Base-by-base conservation (phyloP, 2,113 vertebrate genomes). In the Euleptes europaea region DNA sequence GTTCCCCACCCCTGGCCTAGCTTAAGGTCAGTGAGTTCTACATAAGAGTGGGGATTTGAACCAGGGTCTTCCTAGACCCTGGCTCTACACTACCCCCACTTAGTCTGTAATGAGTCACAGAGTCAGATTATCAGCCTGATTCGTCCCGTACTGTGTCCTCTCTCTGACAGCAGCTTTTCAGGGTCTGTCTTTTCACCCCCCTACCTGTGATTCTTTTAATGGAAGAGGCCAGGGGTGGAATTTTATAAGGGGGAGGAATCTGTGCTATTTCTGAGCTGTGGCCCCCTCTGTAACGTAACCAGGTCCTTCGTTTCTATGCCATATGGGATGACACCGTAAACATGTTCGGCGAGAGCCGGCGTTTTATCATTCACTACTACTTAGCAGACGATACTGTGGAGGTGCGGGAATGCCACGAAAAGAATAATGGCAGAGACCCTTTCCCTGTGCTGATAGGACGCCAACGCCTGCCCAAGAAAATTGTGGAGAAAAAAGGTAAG, bases 261-360 rank as follows among this genome's bases (percentile, higher is more conserved):
- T 86, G 31, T 77, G 35, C 40, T 28, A 10, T 67, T 1, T 38
- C 83, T 69, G 67, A 35, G 0, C 49, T 75, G 1, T 9, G 84
- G 40, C 42, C 65, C 28, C 14, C 38, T 33, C 1, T 1, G 38
- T 76, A 66, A 80, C 4, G 65, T 35, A 1, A 26, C 9, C 40
- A 99, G 98, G 99, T 99, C 78, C 97, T 99, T 89, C 96, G 97
- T 19, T 99, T 98, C 94, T 98, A 96, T 0, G 97, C 97, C 0
- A 91, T 95, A n/a, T 98, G 97, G 97, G 97, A 98, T 14, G 95
- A 99, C 57, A 91, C 94, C 0, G 88, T 95, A 79, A 94, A 82
- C 81, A 89, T 95, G 89, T 95, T 95, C 5, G 96, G 96, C 31
- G 97, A 98, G 54, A 96, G 89, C 9, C 94, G 94, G 4, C 91